Percentiles rank a stretch among this genome's conserved stretches.
Evolutionary conservation across 2,888 invertebrate species (phyloP).

Genomic region (Andrena haemorrhoa): DNA sequence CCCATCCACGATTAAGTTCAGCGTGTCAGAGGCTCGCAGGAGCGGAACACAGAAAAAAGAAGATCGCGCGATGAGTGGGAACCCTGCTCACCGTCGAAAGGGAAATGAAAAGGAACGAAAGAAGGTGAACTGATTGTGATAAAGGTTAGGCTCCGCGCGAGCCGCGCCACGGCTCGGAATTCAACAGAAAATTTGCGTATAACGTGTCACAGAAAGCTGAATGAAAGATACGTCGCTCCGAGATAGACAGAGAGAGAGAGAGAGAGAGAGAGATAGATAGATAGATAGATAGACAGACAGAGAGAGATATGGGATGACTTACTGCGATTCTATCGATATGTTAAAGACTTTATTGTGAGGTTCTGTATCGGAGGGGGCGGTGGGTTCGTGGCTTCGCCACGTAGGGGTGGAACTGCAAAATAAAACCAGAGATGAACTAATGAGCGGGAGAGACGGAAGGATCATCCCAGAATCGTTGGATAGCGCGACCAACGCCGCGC

Average conservation of each 20-base stretch:
- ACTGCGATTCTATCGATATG: constrained; percentile 80
- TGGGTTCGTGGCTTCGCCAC: constrained; percentile 77
- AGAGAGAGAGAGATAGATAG: no score
- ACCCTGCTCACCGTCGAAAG: constrained; percentile 74
- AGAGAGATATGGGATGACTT: constrained; percentile 69
- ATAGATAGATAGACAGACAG: no score
- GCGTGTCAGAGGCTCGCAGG: constrained; percentile 15
- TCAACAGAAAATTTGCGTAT: constrained; percentile 51
- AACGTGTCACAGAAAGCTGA: constrained; percentile 66
- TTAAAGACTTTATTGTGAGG: constrained; percentile 80
- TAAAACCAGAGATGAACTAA: constrained; percentile 65
- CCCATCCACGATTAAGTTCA: constrained; percentile 50
- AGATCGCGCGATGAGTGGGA: constrained; percentile 80
- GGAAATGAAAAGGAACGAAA: constrained; percentile 27
- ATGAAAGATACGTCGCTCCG: constrained; percentile 42
- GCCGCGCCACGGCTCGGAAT: constrained; percentile 1
- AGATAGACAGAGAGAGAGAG: background rate
- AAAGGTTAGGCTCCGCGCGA: constrained; percentile 9
- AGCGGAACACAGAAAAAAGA: constrained; percentile 11
- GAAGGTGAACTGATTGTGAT: background rate
- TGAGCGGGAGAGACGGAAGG: constrained; percentile 45
- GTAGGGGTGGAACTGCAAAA: constrained; percentile 79
- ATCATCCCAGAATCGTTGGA: constrained; percentile 14
- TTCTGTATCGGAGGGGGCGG: constrained; percentile 77
- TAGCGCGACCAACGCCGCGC: constrained; percentile 3